Base-by-base conservation (phyloP, 2,797 vertebrate genomes). In the Novumbra hubbsi region DNA sequence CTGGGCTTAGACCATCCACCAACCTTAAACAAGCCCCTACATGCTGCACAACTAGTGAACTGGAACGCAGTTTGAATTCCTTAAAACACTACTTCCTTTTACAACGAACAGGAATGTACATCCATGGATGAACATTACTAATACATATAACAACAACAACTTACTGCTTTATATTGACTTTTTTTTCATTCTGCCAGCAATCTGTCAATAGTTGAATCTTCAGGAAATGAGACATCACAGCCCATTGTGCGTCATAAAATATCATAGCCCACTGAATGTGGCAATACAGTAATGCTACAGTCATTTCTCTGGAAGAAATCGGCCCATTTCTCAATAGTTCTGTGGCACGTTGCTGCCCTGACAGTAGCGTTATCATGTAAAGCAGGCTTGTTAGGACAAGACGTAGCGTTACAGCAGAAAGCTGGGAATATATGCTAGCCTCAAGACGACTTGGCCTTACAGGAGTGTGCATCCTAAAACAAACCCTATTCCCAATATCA, bases 321-420 rank as follows among this genome's bases (percentile, higher is more conserved):
- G n/a, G n/a, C n/a, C 55, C 17, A 66, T 55, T 21, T 73, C 16
- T 62, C 28, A 34, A 55, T 11, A 73, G 34, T n/a, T 48, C n/a
- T 45, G 12, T 7, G 17, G 55, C 60, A 83, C 82, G 5, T 57
- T 24, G 21, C 55, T 78, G 68, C 32, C 9, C 15, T 16, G 11
- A 17, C 71, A 50, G 81, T 75, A 74, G 80, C 73, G 75, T 34
- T 80, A 55, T 73, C 66, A 72, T 41, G 52, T 19, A 16, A 38
- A 41, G 68, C 72, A 68, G 76, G 68, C 88, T 41, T 89, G 91
- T 62, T 71, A 14, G 34, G 74, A 84, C 90, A 82, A 38, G 91
- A 64, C 4, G 70, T 17, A 5, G 17, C n/a, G n/a, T n/a, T 68
- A 67, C 71, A 9, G 67, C 30, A 19, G 4, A 63, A 9, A 69